Evolutionary conservation across 1,140 invertebrate genomes (phyloP), one percentile per base, ranked within the genome.

Genomic region (Diorhabda elongata): DNA sequence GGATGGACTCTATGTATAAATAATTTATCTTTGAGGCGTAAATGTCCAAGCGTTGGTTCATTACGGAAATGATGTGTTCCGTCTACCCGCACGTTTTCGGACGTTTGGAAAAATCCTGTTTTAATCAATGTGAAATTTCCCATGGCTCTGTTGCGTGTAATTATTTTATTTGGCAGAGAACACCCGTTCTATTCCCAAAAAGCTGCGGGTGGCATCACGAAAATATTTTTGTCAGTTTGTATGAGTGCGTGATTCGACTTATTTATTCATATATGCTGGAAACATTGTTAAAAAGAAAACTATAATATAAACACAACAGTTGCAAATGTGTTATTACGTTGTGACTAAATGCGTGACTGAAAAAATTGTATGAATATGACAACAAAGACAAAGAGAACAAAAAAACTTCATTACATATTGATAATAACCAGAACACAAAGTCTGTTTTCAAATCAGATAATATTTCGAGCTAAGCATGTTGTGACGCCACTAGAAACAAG

Each of bases 121-220:
- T 52, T 52, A 52, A 52, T 52, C 47, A 52, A 52, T n/a, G 47
- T 52, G 47, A 52, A 52, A 52, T 52, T 52, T 52, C 47, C 47
- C 47, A 52, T 52, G 47, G 47, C 47, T 52, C 47, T 52, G 47
- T 52, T 52, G 47, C 47, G 47, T 52, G 47, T 52, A 52, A 52
- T 52, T 52, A n/a, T 52, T 52, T 52, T 52, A 52, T 52, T 52
- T 52, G 47, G 47, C 47, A 52, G 47, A 52, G 47, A 52, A 52
- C 47, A 52, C 6, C 47, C 47, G 47, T 6, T n/a, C n/a, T 52
- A 52, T 52, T 52, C 47, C 47, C 47, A 52, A 52, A 52, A 52
- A 52, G 47, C 47, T 52, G 47, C 47, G 47, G 47, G 47, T 52
- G 47, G 47, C 47, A 52, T 52, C 47, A 52, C 47, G 47, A 52